Evolutionary conservation across 2,113 vertebrate species (phyloP), one percentile per base, ranked within the genome.

Genomic region (Phycodurus eques): DNA sequence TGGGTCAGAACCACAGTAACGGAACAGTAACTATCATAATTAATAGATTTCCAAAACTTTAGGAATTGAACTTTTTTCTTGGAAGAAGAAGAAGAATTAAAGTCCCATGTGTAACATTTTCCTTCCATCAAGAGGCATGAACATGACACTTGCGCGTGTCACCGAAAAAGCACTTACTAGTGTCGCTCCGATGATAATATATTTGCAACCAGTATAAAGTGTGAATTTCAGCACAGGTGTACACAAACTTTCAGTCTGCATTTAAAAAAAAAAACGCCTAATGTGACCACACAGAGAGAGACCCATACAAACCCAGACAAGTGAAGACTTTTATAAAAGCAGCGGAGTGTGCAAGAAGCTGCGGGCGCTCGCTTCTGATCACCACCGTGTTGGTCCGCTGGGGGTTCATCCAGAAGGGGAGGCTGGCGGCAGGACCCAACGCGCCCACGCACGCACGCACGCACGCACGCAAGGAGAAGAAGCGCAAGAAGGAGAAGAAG

Each of bases 281-380:
- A 60, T 47, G 60, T 27, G 61, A 71, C 20, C n/a, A 20, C 46
- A 62, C 46, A 62, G 17, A 8, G 3, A 22, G 39, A 42, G 67
- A 79, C 47, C 42, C 42, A 81, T 79, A 91, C 87, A 81, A 59
- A 89, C 87, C 87, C 81, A 81, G 35, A 80, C 68, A 79, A 70
- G 81, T 76, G 56, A 79, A 49, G 71, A 88, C 66, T 82, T 85
- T 85, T 67, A 75, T 56, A 70, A 82, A 74, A 73, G 83, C 73
- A 64, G 80, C 46, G 31, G 33, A 64, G 39, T 78, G 74, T 51
- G 69, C 43, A 64, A 82, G 59, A 54, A 76, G 43, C 17, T 71
- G 72, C 70, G 67, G 67, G 49, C 68, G 77, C 85, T 80, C 82
- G 65, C 56, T 60, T 83, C 68, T 80, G 74, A 87, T 81, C 66